phyloP scores from a whole-genome alignment of 2,113 vertebrate genomes.

The Centrocercus urophasianus region DNA sequence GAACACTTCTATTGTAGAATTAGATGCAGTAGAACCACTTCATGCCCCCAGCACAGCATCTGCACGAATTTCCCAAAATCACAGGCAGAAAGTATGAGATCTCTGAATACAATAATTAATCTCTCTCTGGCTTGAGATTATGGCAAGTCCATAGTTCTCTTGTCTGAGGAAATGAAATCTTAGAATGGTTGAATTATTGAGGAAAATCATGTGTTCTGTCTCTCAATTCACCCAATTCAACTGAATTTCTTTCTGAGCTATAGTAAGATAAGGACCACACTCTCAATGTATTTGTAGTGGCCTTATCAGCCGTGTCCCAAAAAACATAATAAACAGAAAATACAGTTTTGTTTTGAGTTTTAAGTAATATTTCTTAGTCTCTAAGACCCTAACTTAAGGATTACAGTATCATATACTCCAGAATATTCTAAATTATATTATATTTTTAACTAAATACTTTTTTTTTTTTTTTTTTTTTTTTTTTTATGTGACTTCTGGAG shows the following conservation, averaged over 20 bases:
- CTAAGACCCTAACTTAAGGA: background rate
- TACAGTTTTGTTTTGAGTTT: accelerated
- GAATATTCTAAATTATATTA: background rate
- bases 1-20: background rate
- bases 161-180: background rate
- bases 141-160: background rate
- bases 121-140: background rate
- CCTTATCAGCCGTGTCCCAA: background rate
- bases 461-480: background rate
- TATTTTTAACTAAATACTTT: background rate
- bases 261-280: background rate
- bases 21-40: background rate
- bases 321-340: background rate
- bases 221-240: background rate
- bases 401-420: background rate
- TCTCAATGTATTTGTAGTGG: background rate
- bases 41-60: background rate
- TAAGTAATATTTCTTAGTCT: background rate
- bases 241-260: background rate
- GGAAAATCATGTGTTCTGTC: background rate
- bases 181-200: background rate
- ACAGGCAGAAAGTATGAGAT: background rate
- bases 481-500: background rate
- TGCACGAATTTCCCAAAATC: background rate
- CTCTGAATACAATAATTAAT: background rate